Conservation (phyloP, 2,888 invertebrate species). For the Drosophila mimica region DNA sequence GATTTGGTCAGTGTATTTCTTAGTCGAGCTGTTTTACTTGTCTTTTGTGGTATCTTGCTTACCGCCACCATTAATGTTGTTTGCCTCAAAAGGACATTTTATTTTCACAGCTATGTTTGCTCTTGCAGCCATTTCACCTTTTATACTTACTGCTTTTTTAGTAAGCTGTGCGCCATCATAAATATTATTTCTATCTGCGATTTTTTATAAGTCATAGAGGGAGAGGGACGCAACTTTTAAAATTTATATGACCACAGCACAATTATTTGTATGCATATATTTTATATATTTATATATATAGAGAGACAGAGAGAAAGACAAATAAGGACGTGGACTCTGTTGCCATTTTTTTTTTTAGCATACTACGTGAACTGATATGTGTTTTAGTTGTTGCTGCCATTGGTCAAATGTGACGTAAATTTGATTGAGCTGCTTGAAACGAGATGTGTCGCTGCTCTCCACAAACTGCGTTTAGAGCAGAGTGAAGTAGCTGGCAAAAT, state of each 20-base stretch:
- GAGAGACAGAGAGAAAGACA: neutral
- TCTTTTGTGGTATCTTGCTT: constrained; percentile 5
- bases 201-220: constrained; percentile 27
- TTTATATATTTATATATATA: neutral
- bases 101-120: constrained; percentile 55
- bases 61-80: constrained; percentile 18
- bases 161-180: constrained; percentile 62
- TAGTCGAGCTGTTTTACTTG: neutral
- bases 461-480: constrained; percentile 10
- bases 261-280: neutral
- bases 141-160: constrained; percentile 28
- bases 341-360: constrained; percentile 20
- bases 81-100: constrained; percentile 51
- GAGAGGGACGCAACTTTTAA: constrained; percentile 37
- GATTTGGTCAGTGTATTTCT: neutral
- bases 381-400: constrained; percentile 18
- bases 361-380: constrained; percentile 37
- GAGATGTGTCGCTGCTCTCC: constrained; percentile 7
- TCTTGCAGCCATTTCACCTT: constrained; percentile 19
- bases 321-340: neutral
- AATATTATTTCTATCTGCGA: constrained; percentile 61
- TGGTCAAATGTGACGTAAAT: constrained; percentile 63
- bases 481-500: constrained; percentile 30
- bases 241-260: constrained; percentile 52
- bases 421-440: constrained; percentile 62